A percentile compares a stretch with the other conserved stretches of the same genome.
Conservation (phyloP, 2,888 invertebrate species). For the Mimumesa dahlbomi region DNA sequence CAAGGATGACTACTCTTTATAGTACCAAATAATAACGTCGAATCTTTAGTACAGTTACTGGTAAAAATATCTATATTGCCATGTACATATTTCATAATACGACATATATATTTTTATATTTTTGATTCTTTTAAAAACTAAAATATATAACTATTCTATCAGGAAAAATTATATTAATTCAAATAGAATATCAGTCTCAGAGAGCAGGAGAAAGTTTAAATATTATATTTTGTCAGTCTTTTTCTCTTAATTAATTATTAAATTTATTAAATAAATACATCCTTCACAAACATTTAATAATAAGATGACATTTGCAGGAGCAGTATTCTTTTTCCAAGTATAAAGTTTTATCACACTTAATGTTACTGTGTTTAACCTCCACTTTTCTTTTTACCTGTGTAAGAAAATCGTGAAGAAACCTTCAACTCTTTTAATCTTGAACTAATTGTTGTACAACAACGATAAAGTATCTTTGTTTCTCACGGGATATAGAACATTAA, state of each 20-base stretch:
- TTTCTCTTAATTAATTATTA: conserved; percentile 66
- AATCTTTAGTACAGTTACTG: too few relatives aligned
- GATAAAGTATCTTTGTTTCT: conserved; percentile 28
- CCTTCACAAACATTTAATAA: conserved; percentile 56
- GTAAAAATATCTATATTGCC: too few relatives aligned
- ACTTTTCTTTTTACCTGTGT: conserved; percentile 36
- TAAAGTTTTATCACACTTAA: conserved; percentile 44
- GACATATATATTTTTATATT: too few relatives aligned
- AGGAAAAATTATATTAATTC: conserved; percentile 22
- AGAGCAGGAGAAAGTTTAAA: conserved; percentile 51
- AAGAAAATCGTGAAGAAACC: conserved; percentile 42
- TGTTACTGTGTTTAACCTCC: conserved; percentile 4
- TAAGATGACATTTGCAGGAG: conserved; percentile 46
- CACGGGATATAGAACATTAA: conserved; percentile 25
- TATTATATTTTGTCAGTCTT: conserved; percentile 57
- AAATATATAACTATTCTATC: conserved; percentile 10
- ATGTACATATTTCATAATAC: too few relatives aligned
- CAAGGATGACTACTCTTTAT: too few relatives aligned
- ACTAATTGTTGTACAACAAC: conserved; percentile 37
- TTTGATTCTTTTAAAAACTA: conserved; percentile 6
- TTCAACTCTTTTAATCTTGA: conserved; percentile 28
- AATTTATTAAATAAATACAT: conserved; percentile 78
- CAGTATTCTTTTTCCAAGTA: conserved; percentile 24
- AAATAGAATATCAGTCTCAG: conserved; percentile 39
- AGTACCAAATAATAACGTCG: too few relatives aligned